Base-by-base conservation (phyloP, 1,140 invertebrate genomes). In the Nephila pilipes region DNA sequence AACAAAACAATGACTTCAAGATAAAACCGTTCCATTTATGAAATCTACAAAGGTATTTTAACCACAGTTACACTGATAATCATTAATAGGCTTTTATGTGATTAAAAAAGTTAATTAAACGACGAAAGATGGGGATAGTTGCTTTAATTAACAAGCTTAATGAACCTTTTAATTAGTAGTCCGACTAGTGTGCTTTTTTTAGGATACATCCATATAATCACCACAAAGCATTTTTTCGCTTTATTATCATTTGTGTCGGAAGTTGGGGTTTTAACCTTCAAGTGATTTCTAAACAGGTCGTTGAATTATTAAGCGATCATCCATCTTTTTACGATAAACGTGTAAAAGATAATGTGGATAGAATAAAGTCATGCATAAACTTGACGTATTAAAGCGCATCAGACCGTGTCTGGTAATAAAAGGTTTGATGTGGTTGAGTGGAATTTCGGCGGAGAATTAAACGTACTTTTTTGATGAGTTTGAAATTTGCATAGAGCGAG, bases 71-170 rank as follows among this genome's bases (percentile, higher is more conserved):
- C 16, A 46, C 22, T 57, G 6, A n/a, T 16, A n/a, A n/a, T 85
- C 57, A 85, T 85, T 60, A 85, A 60, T 60, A 85, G 38, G 29
- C 57, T 46, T 32, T 60, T 87, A 87, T 46, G 25, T 54, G 20
- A 54, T 87, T 87, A 87, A 87, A n/a, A 87, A 87, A 87, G 32
- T 46, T 69, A 87, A 87, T 87, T 87, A 87, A 69, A 57, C 60
- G 55, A 57, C 32, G 18, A 32, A 60, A 87, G 29, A 69, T 54
- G 85, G 54, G 58, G 36, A 69, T n/a, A 29, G 57, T n/a, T 36
- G 55, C 57, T 85, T 85, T 85, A 85, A 60, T 85, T 85, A 85
- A 85, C 4, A 32, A 36, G 69, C 36, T 87, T 87, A 87, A 87
- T 87, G 22, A 87, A 29, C 46, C 85, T 46, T 54, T 65, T 87